phyloP scores from a whole-genome alignment of 2,113 vertebrate genomes.

The Ranitomeya imitator region DNA sequence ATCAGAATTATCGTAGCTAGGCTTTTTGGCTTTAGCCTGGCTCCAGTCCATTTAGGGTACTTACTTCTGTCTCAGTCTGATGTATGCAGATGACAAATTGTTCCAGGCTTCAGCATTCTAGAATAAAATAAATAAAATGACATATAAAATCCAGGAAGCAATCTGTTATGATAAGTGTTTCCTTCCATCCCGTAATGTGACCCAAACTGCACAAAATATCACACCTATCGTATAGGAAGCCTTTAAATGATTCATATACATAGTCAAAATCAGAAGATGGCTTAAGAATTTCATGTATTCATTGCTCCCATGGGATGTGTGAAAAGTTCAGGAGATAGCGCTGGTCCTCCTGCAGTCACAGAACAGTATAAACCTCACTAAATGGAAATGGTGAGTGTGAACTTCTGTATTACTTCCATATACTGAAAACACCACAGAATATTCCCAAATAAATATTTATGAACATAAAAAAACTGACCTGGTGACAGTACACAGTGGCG shows the following conservation, averaged over 20 bases:
- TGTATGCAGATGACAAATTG: constrained; percentile 95
- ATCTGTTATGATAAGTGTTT: not conserved
- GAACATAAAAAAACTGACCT: not conserved
- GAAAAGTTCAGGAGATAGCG: not conserved
- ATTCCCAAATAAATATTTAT: not conserved
- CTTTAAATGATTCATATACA: not conserved
- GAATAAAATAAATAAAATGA: constrained; percentile 63
- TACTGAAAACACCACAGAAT: too few species aligned
- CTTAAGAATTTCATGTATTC: not conserved
- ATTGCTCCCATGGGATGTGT: not conserved
- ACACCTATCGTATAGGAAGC: not conserved
- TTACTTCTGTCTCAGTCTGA: constrained; percentile 93
- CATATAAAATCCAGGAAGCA: not conserved
- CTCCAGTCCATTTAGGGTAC: constrained; percentile 65
- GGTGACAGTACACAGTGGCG: too few species aligned
- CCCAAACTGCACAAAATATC: constrained; percentile 1
- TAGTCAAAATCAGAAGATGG: not conserved
- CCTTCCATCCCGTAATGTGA: not conserved
- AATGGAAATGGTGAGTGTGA: not conserved
- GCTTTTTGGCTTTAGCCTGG: not conserved
- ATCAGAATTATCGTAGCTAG: too few species aligned
- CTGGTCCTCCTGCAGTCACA: not conserved
- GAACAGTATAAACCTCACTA: not conserved
- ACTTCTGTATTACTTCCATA: not conserved
- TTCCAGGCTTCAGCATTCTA: constrained; percentile 98